These are phyloP conservation scores for Drosophila sucinea DNA, from an alignment of 1,140 invertebrate genomes.

Conservation along the genomic window DNA sequence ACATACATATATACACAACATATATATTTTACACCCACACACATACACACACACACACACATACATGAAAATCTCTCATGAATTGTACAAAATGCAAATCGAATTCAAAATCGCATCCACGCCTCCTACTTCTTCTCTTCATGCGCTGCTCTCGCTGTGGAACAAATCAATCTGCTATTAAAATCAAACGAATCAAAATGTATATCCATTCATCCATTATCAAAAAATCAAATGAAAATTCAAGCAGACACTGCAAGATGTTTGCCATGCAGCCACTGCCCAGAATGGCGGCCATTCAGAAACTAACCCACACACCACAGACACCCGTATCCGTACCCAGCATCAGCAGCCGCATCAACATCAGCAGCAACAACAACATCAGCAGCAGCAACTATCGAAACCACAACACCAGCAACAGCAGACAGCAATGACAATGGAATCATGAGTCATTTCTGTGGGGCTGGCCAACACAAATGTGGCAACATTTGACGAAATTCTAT, in stretches of 20 bases:
- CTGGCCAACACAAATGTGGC: conserved; percentile 19
- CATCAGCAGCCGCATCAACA: conserved; percentile 38
- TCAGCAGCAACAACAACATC: conserved; percentile 30
- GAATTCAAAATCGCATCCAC: conserved; percentile 57
- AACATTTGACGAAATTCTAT: conserved; percentile 27
- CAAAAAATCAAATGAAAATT: conserved; percentile 22
- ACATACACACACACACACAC: conserved; percentile 38
- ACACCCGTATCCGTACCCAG: conserved; percentile 34
- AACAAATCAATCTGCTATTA: conserved; percentile 54
- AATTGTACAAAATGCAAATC: conserved; percentile 68
- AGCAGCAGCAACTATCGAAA: conserved; percentile 28
- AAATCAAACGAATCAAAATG: conserved; percentile 38
- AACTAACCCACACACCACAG: conserved; percentile 70
- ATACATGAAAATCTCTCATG: conserved; percentile 52
- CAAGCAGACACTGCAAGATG: conserved; percentile 79
- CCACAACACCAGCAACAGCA: conserved; percentile 39
- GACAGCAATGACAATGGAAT: conserved; percentile 47
- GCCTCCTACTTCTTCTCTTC: conserved; percentile 64
- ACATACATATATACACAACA: conserved; percentile 37
- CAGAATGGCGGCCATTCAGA: conserved; percentile 55
- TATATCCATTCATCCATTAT: conserved; percentile 47
- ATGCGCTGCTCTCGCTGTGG: conserved; percentile 78
- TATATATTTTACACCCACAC: conserved; percentile 24
- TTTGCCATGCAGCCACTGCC: conserved; percentile 74
- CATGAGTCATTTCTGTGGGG: conserved; percentile 44